Conservation (phyloP, 2,797 vertebrate genomes). For the Arrhamphus sclerolepis region DNA sequence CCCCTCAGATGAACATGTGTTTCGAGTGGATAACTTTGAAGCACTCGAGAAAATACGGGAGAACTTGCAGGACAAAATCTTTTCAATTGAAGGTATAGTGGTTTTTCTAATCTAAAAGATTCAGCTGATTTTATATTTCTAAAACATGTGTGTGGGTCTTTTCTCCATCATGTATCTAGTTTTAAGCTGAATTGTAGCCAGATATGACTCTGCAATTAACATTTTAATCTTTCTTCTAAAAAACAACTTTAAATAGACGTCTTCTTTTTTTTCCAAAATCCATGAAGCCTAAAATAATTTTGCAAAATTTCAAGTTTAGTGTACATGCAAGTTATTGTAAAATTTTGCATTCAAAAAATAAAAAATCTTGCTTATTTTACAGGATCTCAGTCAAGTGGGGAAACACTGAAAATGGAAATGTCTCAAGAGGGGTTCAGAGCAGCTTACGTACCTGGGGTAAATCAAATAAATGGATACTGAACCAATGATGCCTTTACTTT, state of each 20-base stretch:
- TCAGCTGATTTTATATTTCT: no score
- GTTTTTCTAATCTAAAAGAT: no score
- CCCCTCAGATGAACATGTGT: constrained; percentile 31
- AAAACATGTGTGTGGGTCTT: no score
- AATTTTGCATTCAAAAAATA: background rate
- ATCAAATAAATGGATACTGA: background rate
- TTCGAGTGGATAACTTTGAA: constrained; percentile 59
- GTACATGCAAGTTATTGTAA: background rate
- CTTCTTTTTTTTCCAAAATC: no score
- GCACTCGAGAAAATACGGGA: constrained; percentile 60
- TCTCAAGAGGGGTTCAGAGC: constrained; percentile 77
- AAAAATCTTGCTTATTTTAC: background rate
- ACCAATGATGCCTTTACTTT: background rate
- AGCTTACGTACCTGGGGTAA: constrained; percentile 50
- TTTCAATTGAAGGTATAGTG: constrained; percentile 77
- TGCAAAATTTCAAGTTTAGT: background rate
- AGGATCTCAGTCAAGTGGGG: constrained; percentile 74
- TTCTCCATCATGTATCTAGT: background rate
- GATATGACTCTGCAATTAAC: background rate
- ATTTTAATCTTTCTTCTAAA: no score
- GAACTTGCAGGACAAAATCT: constrained; percentile 71
- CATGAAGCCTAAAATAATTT: no score
- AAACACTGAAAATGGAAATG: constrained; percentile 74
- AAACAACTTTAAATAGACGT: no score
- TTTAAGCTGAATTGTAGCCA: background rate